A percentile compares a stretch with the other conserved stretches of the same genome.
Conservation (phyloP, 30 jellyfish, hydroid and myxozoan species). For the Hydractinia symbiolongicarpus region DNA sequence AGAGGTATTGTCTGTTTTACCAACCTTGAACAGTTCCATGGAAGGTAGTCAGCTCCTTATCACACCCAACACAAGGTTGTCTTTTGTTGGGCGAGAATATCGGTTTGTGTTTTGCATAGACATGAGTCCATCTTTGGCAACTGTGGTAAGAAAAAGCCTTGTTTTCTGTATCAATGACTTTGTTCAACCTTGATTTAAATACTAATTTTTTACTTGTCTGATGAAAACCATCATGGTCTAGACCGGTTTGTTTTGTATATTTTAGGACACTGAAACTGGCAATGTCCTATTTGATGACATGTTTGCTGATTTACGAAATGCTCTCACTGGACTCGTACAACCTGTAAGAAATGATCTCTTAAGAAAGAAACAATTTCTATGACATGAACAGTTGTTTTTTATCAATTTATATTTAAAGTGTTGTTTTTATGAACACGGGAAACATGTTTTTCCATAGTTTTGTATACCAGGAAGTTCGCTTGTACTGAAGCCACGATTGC, state of each 20-base stretch:
- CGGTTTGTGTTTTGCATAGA: conserved; percentile 91
- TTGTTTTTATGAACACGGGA: no score
- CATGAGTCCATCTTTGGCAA: conserved; percentile 83
- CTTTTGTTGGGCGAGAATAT: conserved; percentile 90
- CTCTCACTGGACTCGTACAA: conserved; percentile 85
- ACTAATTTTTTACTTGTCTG: background rate
- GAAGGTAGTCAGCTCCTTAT: conserved; percentile 44
- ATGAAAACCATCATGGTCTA: no score
- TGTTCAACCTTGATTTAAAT: background rate
- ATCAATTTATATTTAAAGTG: background rate
- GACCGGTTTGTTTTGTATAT: conserved; percentile 9
- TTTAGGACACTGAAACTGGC: conserved; percentile 92
- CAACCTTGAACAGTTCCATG: conserved; percentile 39
- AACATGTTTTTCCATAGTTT: conserved; percentile 45
- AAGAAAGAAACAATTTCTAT: background rate
- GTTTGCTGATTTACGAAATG: conserved; percentile 66
- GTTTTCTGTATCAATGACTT: background rate
- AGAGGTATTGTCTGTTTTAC: conserved; percentile 84
- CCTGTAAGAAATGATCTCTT: conserved; percentile 57
- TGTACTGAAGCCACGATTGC: conserved; percentile 65
- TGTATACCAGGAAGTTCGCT: conserved; percentile 87
- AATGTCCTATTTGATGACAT: conserved; percentile 77
- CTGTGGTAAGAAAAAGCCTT: conserved; percentile 54
- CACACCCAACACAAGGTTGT: conserved; percentile 70
- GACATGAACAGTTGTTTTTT: background rate